Evolutionary conservation across 2,888 invertebrate species (phyloP), one percentile per base, ranked within the genome.

Genomic region (Trichogramma evanescens): DNA sequence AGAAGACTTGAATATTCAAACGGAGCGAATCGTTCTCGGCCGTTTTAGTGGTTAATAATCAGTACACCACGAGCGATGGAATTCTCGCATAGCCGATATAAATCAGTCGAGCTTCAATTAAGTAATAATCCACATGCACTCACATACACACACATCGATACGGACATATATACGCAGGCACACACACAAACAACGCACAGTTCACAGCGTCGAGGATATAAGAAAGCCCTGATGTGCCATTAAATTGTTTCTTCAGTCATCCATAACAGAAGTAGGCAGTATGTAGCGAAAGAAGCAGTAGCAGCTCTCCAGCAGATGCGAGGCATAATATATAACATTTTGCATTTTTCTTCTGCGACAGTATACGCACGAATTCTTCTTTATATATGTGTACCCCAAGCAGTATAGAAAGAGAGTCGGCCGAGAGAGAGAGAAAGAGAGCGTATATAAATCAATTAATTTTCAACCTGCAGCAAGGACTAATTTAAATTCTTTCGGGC

Each of bases 401-500:
- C 5, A 38, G 45, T 8, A 6, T 9, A 26, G 49, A 49, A 42
- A 46, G 5, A 26, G 13, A 49, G 43, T 13, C 41, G 9, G 41
- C 38, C 38, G 45, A 41, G 45, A 42, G 50, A 51, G 46, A 46
- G 38, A 50, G 41, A 42, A 8, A 39, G 38, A 42, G 8, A 42
- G 55, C 55, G 42, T 8, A 42, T 72, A 75, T 75, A 76, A 76
- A 77, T 77, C 76, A 77, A 76, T 77, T 77, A 77, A 75, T 76
- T 77, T 77, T 72, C 71, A 72, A 71, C 74, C 70, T 72, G 73
- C 74, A 73, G 72, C 70, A 70, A 66, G 68, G 70, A 69, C 71
- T 77, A 74, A 77, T 77, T 75, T 76, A 76, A 77, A 77, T 77
- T 77, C 77, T 74, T 75, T 72, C 70, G 70, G 72, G 72, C 67